Evolutionary conservation across 2,888 invertebrate species (phyloP).

Genomic region (Ecliptopera silaceata): DNA sequence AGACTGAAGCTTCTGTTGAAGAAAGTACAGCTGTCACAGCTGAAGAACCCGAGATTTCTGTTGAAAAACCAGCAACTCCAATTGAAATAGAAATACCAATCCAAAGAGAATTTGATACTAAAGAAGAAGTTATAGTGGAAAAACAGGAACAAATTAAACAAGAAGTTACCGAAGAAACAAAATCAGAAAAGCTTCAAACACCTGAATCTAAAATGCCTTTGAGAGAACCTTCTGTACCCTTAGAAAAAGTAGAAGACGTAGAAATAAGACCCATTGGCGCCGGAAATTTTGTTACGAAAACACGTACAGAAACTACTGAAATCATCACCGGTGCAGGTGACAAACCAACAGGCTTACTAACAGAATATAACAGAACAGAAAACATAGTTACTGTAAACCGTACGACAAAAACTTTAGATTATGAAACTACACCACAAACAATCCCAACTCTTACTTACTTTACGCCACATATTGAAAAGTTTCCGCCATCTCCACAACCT

Average conservation of each 20-base stretch:
- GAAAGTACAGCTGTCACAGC: conserved; percentile 29
- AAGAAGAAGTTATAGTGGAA: conserved; percentile 36
- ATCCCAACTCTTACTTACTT: conserved; percentile 70
- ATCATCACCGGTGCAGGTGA: conserved; percentile 63
- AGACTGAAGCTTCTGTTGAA: conserved; percentile 27
- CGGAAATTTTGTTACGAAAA: conserved; percentile 64
- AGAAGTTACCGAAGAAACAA: conserved; percentile 38
- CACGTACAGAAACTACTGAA: conserved; percentile 69
- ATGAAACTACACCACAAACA: conserved; percentile 64
- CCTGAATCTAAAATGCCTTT: conserved; percentile 54
- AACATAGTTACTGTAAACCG: conserved; percentile 75
- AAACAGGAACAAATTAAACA: conserved; percentile 37
- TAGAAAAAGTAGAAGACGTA: conserved; percentile 75
- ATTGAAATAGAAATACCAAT: conserved; percentile 33
- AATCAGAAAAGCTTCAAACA: conserved; percentile 35
- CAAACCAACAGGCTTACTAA: conserved; percentile 58
- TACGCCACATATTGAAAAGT: conserved; percentile 62
- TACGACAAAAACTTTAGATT: conserved; percentile 73
- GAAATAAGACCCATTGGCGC: conserved; percentile 76
- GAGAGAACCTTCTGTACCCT: conserved; percentile 70
- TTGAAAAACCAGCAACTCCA: conserved; percentile 19
- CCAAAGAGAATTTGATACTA: conserved; percentile 31
- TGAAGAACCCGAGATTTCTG: conserved; percentile 30
- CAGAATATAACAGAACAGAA: conserved; percentile 73
- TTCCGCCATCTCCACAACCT: conserved; percentile 60